phyloP scores from a whole-genome alignment of 2,888 invertebrate species.

The Drosophila fulvimacula region DNA sequence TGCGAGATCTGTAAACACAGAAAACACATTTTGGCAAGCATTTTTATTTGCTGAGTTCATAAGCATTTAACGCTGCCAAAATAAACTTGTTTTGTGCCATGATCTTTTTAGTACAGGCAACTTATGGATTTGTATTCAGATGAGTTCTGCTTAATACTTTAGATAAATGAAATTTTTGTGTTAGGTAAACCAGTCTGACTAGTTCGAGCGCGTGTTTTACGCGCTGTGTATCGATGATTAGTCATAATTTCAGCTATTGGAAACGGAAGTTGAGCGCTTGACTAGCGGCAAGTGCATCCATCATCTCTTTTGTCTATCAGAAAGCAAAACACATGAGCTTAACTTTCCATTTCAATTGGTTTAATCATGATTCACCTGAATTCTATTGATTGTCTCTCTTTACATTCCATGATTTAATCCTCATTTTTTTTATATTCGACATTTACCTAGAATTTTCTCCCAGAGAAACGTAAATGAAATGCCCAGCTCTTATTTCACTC shows the following conservation, averaged over 20 bases:
- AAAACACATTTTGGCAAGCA: constrained; percentile 47
- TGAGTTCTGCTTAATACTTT: constrained; percentile 67
- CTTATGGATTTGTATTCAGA: constrained; percentile 46
- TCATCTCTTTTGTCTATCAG: neutral
- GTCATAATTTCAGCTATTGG: constrained; percentile 63
- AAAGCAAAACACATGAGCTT: neutral
- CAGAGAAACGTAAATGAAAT: constrained; percentile 29
- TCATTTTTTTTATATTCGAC: constrained; percentile 18
- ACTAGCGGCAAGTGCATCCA: constrained; percentile 6
- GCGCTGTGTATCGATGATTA: constrained; percentile 56
- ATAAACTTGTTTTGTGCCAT: constrained; percentile 64
- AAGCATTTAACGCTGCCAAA: constrained; percentile 42
- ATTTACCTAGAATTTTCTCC: constrained; percentile 44
- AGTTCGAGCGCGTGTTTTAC: constrained; percentile 62
- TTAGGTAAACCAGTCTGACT: constrained; percentile 59
- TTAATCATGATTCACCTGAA: constrained; percentile 16
- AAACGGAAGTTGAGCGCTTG: constrained; percentile 58
- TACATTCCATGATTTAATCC: constrained; percentile 46
- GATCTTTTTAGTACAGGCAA: constrained; percentile 45
- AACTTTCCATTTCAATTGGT: neutral
- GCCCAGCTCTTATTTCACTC: constrained; percentile 20
- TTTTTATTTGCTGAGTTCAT: constrained; percentile 58
- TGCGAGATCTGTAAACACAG: constrained; percentile 46
- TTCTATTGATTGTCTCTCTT: constrained; percentile 9
- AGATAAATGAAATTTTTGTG: constrained; percentile 49